phyloP scores from a whole-genome alignment of 2,888 invertebrate species.

The Mellilla xanthometata region DNA sequence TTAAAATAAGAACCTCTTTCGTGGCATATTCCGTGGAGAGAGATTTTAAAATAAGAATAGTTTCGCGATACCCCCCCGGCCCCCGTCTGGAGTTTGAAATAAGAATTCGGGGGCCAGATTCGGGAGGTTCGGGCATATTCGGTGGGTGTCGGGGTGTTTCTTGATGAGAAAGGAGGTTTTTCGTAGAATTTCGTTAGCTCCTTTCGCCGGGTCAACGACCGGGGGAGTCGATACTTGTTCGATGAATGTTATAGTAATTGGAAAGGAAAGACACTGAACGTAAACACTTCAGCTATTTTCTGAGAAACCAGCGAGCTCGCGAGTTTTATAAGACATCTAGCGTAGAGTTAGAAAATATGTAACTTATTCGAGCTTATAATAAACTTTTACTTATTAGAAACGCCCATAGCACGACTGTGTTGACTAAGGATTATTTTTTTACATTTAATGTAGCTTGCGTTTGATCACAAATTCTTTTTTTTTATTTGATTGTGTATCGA shows the following conservation, averaged over 20 bases:
- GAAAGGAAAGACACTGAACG: slow-evolving; percentile 34
- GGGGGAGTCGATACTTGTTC: slow-evolving; percentile 69
- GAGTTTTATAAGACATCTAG: too few relatives aligned
- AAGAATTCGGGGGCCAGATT: slow-evolving; percentile 79
- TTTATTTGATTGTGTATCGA: too few relatives aligned
- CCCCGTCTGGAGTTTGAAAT: slow-evolving; percentile 79
- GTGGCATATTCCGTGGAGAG: slow-evolving; percentile 81
- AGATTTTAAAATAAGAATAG: slow-evolving; percentile 83
- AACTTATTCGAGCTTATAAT: too few relatives aligned
- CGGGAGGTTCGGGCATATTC: slow-evolving; percentile 70
- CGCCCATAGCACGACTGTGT: too few relatives aligned
- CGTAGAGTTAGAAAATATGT: too few relatives aligned
- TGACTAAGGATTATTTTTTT: too few relatives aligned
- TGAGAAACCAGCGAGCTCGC: too few relatives aligned
- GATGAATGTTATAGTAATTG: slow-evolving; percentile 76
- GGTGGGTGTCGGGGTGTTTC: slow-evolving; percentile 69
- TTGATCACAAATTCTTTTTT: too few relatives aligned
- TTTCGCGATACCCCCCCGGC: slow-evolving; percentile 72
- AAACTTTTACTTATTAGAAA: too few relatives aligned
- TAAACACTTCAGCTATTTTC: background rate
- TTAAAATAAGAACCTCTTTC: slow-evolving; percentile 81
- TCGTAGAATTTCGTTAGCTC: slow-evolving; percentile 78
- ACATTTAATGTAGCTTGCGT: too few relatives aligned
- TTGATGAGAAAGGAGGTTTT: slow-evolving; percentile 81
- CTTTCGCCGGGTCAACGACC: slow-evolving; percentile 64